Base-by-base conservation (phyloP, 2,113 vertebrate genomes). In the Petrocephalus microphthalmus region DNA sequence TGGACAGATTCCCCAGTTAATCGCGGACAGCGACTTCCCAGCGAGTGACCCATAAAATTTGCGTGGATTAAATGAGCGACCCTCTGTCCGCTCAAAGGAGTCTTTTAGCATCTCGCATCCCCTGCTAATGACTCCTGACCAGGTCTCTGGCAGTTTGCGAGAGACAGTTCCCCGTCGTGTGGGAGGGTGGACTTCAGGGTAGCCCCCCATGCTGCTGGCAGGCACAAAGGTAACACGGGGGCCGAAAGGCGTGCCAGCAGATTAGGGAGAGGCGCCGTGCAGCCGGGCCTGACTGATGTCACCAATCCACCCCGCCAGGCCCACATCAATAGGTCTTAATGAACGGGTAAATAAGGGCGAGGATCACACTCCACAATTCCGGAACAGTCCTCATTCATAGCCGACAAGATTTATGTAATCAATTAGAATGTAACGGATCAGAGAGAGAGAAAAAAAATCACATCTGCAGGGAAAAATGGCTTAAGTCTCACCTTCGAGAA, bases 281-380 rank as follows among this genome's bases (percentile, higher is more conserved):
- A 97, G 95, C 95, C 95, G 93, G 52, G 96, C 71, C 87, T 99
- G 98, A 99, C 99, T 99, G 98, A 99, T 99, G 98, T 98, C 97
- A 97, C 99, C 98, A 98, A 98, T 98, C 82, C 96, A 96, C 96
- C 96, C 97, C 96, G 96, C 96, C 96, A 89, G 88, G 97, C 97
- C 97, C 97, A 97, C 98, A 98, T 99, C 98, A 97, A 98, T 99
- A 90, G 87, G 98, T 99, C 98, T 99, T 99, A 99, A 99, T 99
- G 98, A 99, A 99, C 98, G 98, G 98, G 98, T 99, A 99, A 99
- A 99, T 99, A 99, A 99, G 98, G 98, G 97, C 95, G 97, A 98
- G 98, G 98, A 99, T 99, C 98, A 97, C 97, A 97, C 97, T 97
- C 97, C 97, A 99, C 98, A 99, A 99, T 97, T 97, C 97, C 96